Evolutionary conservation across 1,140 invertebrate genomes (phyloP), one percentile per base, ranked within the genome.

Genomic region (Catajapyx aquilonaris): DNA sequence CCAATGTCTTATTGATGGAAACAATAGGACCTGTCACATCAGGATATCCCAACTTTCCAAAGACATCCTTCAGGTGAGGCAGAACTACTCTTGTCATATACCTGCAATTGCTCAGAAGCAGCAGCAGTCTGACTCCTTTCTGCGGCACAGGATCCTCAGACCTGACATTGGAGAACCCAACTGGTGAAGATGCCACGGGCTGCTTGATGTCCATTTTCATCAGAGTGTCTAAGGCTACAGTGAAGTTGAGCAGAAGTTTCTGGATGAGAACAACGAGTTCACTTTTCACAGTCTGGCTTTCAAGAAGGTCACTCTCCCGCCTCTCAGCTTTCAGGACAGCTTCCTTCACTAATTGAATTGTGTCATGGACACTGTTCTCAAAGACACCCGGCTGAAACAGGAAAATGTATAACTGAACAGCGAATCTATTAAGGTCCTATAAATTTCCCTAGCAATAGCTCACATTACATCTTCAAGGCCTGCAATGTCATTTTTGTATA

Each of bases 31-130:
- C 54, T 2, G 65, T 64, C 36, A 78, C 74, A 40, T 74, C 60
- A 1, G 79, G 76, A 52, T 83, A 81, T 7, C 72, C 75, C 49
- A 72, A 62, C 45, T 62, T 63, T 18, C 60, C 69, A 58, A 64
- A 72, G 44, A 51, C 58, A 40, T 59, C 72, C 21, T 64, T 62
- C 5, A 91, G 64, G 45, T 71, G 61, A 1, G 73, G 71, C 35
- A 93, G 63, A 9, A 85, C 68, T 25, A 69, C 64, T 34, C 73
- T 69, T 22, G 73, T 59, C 4, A 81, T 85, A 52, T 84, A 88
- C 31, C 72, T 73, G 56, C 85, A 88, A 58, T 95, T 93, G 48
- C 84, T 85, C 34, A 88, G 64, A 30, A 84, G 78, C 34, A 87
- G 78, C 16, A 94, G 62, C 38, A 93, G 61, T 20, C 79, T 68